A percentile compares a stretch with the other conserved stretches of the same genome.
Evolutionary conservation across 2,888 invertebrate genomes (phyloP).

Genomic region (Orthosia cruda): DNA sequence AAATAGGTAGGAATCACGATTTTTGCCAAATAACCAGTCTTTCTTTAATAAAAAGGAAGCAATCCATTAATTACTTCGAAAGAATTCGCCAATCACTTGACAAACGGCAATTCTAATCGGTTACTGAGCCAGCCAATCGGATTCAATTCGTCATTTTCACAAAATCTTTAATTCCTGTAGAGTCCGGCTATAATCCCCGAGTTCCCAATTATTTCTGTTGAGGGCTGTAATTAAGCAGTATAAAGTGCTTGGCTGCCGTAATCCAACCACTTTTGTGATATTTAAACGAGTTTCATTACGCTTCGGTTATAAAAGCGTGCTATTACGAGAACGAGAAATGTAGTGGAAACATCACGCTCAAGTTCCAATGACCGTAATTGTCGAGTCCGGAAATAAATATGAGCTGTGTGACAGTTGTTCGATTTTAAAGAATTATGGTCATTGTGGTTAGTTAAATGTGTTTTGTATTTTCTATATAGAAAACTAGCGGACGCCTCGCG

Average conservation of each 20-base stretch:
- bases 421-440: slow-evolving; percentile 64
- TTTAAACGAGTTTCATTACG: slow-evolving; percentile 91
- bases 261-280: slow-evolving; percentile 91
- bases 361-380: slow-evolving; percentile 88
- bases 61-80: slow-evolving; percentile 51
- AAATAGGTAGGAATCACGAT: slow-evolving; percentile 35
- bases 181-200: slow-evolving; percentile 87
- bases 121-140: slow-evolving; percentile 43
- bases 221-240: slow-evolving; percentile 90
- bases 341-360: slow-evolving; percentile 89
- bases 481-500: background rate
- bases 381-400: slow-evolving; percentile 82
- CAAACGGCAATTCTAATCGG: slow-evolving; percentile 58
- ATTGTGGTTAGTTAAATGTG: slow-evolving; percentile 41
- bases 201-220: slow-evolving; percentile 90
- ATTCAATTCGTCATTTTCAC: slow-evolving; percentile 66
- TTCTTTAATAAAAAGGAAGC: slow-evolving; percentile 44
- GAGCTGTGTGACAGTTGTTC: slow-evolving; percentile 72
- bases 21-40: slow-evolving; percentile 30
- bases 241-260: slow-evolving; percentile 88
- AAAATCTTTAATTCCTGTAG: slow-evolving; percentile 81
- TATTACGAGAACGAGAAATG: slow-evolving; percentile 90
- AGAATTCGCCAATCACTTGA: slow-evolving; percentile 55
- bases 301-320: slow-evolving; percentile 89
- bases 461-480: slow-evolving; percentile 35